Conservation (phyloP, 2,888 invertebrate species). For the Stomorhina lunata region DNA sequence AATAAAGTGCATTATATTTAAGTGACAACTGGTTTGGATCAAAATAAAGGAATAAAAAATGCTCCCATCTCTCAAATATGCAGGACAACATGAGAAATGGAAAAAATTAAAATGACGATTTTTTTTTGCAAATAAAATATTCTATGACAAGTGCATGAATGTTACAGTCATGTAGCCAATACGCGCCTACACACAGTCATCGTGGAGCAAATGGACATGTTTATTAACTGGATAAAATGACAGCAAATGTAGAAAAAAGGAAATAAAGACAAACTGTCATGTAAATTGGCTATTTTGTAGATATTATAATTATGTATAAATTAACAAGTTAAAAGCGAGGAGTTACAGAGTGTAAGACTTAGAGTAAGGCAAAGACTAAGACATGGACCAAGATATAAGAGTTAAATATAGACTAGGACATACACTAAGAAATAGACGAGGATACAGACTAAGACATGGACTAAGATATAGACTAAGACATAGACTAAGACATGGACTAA, state of each 20-base stretch:
- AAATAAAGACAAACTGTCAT: neutral
- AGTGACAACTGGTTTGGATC: conserved; percentile 61
- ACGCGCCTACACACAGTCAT: conserved; percentile 35
- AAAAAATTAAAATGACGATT: conserved; percentile 8
- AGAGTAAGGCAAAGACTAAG: no score
- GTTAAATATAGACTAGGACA: no score
- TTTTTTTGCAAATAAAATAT: conserved; percentile 50
- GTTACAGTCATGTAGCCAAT: conserved; percentile 14
- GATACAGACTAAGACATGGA: no score
- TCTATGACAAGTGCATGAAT: conserved; percentile 51
- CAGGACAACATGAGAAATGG: neutral
- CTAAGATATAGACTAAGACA: no score
- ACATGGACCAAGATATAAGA: no score
- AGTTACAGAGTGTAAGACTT: no score
- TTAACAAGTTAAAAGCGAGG: neutral
- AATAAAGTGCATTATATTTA: conserved; percentile 58
- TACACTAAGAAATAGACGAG: no score
- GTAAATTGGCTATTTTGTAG: neutral
- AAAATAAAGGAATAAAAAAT: conserved; percentile 41
- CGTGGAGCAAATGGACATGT: conserved; percentile 22
- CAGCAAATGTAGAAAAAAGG: conserved; percentile 5
- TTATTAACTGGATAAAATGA: conserved; percentile 55
- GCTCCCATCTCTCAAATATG: neutral
- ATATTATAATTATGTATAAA: neutral
- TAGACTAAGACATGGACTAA: no score